Evolutionary conservation across 2,113 vertebrate genomes (phyloP).

Genomic region (Brachypodius melanocephalos): DNA sequence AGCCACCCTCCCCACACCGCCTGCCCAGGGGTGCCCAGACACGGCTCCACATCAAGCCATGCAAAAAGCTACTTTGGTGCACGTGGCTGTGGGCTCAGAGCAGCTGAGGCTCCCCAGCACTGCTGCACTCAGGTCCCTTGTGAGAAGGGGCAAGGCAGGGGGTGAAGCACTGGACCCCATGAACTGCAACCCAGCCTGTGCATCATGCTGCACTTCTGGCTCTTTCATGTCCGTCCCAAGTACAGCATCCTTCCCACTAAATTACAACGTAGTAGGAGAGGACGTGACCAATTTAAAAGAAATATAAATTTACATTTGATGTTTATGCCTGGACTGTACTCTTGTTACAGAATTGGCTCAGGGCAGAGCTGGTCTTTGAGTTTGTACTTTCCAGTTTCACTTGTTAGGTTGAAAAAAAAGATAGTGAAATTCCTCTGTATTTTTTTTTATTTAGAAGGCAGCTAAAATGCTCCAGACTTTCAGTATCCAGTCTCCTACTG

Average conservation of each 20-base stretch:
- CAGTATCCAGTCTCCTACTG: not conserved
- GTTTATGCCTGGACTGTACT: not conserved
- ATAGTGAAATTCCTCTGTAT: not conserved
- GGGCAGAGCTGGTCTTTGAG: not conserved
- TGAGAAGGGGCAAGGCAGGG: not conserved
- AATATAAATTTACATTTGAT: constrained; percentile 1
- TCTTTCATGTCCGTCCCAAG: not conserved
- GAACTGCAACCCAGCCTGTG: not conserved
- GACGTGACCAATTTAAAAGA: not conserved
- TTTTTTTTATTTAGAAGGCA: constrained; percentile 7
- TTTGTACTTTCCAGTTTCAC: not conserved
- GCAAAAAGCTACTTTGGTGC: not conserved
- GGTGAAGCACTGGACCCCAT: fast-evolving
- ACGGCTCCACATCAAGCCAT: not conserved
- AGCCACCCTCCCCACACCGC: not conserved
- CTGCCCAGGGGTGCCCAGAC: fast-evolving
- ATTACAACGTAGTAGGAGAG: not conserved
- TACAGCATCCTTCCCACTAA: constrained; percentile 8
- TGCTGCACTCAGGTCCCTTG: not conserved
- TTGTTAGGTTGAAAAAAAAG: not conserved
- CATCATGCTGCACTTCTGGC: not conserved
- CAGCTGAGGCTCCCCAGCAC: fast-evolving
- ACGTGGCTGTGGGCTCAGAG: not conserved
- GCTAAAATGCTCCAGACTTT: not conserved
- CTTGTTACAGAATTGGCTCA: not conserved